Percentiles rank a stretch among this genome's conserved stretches.
phyloP scores from a whole-genome alignment of 2,113 vertebrate genomes.

The Bambusicola thoracicus region DNA sequence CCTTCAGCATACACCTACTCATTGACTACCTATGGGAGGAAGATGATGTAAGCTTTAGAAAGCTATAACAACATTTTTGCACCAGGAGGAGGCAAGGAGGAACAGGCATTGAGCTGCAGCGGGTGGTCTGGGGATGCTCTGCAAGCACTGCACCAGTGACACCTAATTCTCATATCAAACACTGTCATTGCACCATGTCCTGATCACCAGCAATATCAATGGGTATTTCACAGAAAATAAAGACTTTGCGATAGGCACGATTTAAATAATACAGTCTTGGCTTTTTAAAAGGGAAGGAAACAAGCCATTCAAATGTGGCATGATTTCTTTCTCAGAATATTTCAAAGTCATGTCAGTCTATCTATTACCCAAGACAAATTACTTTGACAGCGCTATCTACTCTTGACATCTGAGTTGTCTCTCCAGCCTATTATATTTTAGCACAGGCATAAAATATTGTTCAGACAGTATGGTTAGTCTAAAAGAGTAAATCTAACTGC shows the following conservation, averaged over 20 bases:
- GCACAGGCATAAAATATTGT: constrained; percentile 74
- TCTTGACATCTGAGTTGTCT: constrained; percentile 74
- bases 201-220: background rate
- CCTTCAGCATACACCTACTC: constrained; percentile 2
- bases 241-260: background rate
- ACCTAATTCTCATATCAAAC: background rate
- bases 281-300: constrained; percentile 45
- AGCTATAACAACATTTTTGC: background rate
- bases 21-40: background rate
- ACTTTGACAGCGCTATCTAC: constrained; percentile 74
- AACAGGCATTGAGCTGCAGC: accelerated
- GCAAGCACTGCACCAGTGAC: accelerated
- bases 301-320: constrained; percentile 48
- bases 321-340: constrained; percentile 60
- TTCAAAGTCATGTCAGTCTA: constrained; percentile 71
- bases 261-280: constrained; percentile 15
- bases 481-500: constrained; percentile 73
- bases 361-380: constrained; percentile 75
- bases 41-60: constrained; percentile 15
- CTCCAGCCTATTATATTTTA: constrained; percentile 74
- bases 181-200: background rate
- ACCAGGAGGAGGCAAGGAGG: too few relatives aligned
- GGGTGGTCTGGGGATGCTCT: background rate
- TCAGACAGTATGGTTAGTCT: constrained; percentile 73
- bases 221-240: constrained; percentile 44